These are phyloP conservation scores for Cricetomys ansorgei DNA, from an alignment of 2,113 vertebrate species.

Conservation along the genomic window DNA sequence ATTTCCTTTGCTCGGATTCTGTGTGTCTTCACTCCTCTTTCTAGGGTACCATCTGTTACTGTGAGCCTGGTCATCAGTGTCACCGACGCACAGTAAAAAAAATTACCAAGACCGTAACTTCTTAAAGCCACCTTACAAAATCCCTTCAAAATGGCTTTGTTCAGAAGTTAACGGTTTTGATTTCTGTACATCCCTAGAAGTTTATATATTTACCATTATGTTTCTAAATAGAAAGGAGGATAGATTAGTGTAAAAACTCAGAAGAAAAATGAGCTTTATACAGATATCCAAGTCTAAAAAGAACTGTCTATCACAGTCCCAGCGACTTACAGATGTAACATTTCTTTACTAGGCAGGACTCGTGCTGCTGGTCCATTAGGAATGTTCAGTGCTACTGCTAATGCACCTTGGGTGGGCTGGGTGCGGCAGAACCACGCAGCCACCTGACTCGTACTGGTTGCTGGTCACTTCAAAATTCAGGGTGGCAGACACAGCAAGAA, in stretches of 20 bases:
- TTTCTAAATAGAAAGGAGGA: conserved; percentile 34
- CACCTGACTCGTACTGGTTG: not conserved
- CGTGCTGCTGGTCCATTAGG: not conserved
- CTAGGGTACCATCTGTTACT: not conserved
- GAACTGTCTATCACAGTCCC: conserved; percentile 25
- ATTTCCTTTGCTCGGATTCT: not conserved
- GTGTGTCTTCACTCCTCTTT: not conserved
- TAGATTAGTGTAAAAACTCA: not conserved
- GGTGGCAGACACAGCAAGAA: conserved; percentile 28
- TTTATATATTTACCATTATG: conserved; percentile 16
- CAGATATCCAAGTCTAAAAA: conserved; percentile 36
- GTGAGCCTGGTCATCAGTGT: not conserved
- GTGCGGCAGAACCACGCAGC: not conserved
- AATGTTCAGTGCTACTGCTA: not conserved
- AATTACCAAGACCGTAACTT: conserved; percentile 8
- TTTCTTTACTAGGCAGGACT: no score
- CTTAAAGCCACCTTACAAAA: not conserved
- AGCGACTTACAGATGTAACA: conserved; percentile 44
- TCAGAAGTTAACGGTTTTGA: conserved; percentile 45
- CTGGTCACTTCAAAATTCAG: conserved; percentile 43
- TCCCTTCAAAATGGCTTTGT: conserved; percentile 8
- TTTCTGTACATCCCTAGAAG: not conserved
- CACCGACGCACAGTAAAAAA: not conserved
- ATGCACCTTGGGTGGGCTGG: not conserved
- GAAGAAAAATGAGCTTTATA: conserved; percentile 49